Evolutionary conservation across 2,888 invertebrate species (phyloP).

Genomic region (Punctoribates punctum): DNA sequence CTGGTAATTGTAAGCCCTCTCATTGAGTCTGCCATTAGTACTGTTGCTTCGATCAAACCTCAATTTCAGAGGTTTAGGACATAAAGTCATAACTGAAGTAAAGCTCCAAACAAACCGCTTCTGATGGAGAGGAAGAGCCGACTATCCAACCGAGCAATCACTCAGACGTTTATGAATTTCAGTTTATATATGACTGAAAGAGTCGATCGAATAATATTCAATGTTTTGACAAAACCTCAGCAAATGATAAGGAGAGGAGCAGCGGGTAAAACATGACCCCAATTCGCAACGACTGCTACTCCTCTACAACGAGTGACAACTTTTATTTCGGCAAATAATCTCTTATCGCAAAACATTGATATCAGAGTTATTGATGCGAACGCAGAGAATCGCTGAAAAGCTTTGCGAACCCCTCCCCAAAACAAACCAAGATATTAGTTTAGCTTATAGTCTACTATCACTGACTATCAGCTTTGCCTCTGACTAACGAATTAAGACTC

Average conservation of each 20-base stretch:
- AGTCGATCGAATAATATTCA: not conserved
- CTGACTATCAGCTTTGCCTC: not conserved
- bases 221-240: not conserved
- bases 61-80: not conserved
- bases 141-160: not conserved
- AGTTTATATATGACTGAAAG: not conserved
- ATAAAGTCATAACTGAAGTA: conserved; percentile 8
- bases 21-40: not conserved
- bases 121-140: not conserved
- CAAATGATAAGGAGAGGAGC: not conserved
- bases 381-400: not conserved
- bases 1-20: conserved; percentile 23
- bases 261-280: conserved; percentile 24
- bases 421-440: conserved; percentile 14
- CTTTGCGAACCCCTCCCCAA: conserved; percentile 7
- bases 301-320: conserved; percentile 9
- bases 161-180: not conserved
- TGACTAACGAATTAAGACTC: not conserved
- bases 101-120: not conserved
- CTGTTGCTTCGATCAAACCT: conserved; percentile 9
- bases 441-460: too few relatives aligned
- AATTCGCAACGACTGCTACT: not conserved
- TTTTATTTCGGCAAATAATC: conserved; percentile 9
- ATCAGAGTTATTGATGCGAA: conserved; percentile 8
- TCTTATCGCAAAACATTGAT: not conserved